phyloP scores from a whole-genome alignment of 2,113 vertebrate species.

The Aramus guarauna region DNA sequence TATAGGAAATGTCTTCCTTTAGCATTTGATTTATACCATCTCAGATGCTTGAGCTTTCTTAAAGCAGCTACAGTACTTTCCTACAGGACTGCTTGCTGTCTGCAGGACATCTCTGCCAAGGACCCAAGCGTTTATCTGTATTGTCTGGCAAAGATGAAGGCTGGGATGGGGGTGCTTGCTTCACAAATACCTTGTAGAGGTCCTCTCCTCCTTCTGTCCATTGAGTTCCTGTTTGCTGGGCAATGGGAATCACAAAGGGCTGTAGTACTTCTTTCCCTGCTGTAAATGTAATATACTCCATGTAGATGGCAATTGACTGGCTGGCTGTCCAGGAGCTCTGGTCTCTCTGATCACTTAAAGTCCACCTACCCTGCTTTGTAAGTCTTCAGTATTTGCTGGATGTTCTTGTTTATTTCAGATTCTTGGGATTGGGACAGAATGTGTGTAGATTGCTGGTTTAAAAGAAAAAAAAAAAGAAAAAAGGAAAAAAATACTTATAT shows the following conservation, averaged over 20 bases:
- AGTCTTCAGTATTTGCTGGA: background rate
- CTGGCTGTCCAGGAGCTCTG: background rate
- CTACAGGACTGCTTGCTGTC: background rate
- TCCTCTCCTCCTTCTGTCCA: background rate
- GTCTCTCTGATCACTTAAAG: background rate
- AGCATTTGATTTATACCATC: background rate
- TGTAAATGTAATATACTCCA: background rate
- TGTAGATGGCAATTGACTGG: background rate
- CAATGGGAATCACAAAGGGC: background rate
- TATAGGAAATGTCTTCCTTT: background rate
- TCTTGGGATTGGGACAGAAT: background rate
- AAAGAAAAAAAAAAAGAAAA: background rate
- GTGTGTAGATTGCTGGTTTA: background rate
- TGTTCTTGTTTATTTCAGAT: background rate
- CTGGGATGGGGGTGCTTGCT: background rate
- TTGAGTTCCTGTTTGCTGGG: background rate
- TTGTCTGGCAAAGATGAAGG: background rate
- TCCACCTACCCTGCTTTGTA: background rate
- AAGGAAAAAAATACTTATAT: fast-evolving
- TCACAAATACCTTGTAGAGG: background rate
- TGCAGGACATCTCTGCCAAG: background rate
- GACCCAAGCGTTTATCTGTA: background rate
- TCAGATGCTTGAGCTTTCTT: background rate
- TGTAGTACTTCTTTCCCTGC: background rate
- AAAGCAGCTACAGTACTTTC: background rate